phyloP scores from a whole-genome alignment of 2,113 vertebrate species.

The Tragelaphus strepsiceros region DNA sequence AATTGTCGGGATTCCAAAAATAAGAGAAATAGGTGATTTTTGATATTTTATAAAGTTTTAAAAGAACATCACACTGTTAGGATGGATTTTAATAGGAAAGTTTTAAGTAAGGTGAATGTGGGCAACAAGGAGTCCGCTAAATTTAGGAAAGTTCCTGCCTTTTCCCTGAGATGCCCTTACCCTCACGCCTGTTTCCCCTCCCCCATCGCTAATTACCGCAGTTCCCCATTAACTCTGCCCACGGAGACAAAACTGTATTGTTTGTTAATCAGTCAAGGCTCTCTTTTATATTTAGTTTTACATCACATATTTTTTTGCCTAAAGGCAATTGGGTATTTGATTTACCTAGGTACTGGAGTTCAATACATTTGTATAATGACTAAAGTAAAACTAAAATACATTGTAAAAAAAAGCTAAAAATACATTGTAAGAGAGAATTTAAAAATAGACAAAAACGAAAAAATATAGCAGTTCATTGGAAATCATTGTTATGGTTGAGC shows the following conservation, averaged over 20 bases:
- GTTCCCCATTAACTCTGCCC: constrained; percentile 40
- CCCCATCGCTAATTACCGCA: constrained; percentile 61
- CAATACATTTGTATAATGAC: not conserved
- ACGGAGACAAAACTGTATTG: constrained; percentile 54
- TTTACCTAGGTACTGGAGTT: not conserved
- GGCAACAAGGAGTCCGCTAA: not conserved
- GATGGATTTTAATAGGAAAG: not conserved
- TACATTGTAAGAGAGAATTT: not conserved
- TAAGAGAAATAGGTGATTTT: not conserved
- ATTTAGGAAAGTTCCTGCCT: not conserved
- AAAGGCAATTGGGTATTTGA: not conserved
- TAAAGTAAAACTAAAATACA: not conserved
- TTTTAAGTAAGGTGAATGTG: not conserved
- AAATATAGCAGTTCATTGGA: not conserved
- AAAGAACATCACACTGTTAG: not conserved
- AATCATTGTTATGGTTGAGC: not conserved
- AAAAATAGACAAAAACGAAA: not conserved
- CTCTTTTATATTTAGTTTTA: constrained; percentile 16
- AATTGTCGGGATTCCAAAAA: constrained; percentile 26
- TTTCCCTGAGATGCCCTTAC: constrained; percentile 8
- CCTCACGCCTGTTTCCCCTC: not conserved
- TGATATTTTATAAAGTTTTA: not conserved
- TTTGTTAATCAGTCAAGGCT: constrained; percentile 49
- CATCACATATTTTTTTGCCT: not conserved
- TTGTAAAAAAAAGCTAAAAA: not conserved